Percentiles rank a stretch among this genome's conserved stretches.
Evolutionary conservation across 1,140 invertebrate species (phyloP).

Genomic region (Physella acuta): DNA sequence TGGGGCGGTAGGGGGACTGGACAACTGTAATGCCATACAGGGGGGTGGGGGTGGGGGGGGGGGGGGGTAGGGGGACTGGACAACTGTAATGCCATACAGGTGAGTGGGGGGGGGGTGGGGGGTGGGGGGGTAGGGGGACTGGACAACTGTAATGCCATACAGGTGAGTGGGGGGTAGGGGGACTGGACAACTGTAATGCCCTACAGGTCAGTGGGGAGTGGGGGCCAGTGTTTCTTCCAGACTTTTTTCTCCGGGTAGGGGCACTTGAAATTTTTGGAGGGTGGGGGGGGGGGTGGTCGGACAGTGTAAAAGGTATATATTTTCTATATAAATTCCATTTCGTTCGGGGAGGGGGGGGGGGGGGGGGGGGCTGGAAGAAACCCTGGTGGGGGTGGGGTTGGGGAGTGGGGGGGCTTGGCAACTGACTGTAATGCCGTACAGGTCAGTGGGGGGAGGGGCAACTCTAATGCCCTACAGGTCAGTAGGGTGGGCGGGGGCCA

Average conservation of each 20-base stretch:
- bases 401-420: no score
- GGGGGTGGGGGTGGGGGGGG: not conserved
- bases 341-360: no score
- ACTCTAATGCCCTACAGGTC: not conserved
- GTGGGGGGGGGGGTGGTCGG: no score
- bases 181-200: not conserved
- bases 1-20: not conserved
- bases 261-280: no score
- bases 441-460: not conserved
- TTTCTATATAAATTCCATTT: no score
- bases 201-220: no score
- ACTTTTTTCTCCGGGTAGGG: no score
- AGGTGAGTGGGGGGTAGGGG: not conserved
- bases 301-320: no score
- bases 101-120: not conserved
- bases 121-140: not conserved
- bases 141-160: constrained; percentile 11
- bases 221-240: not conserved
- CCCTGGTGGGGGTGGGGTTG: no score
- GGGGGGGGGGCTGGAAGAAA: no score
- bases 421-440: constrained; percentile 3
- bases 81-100: not conserved
- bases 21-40: not conserved
- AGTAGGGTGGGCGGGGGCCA: not conserved
- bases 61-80: no score